Conservation (phyloP, 2,888 invertebrate species). For the Trimorus sp. region DNA sequence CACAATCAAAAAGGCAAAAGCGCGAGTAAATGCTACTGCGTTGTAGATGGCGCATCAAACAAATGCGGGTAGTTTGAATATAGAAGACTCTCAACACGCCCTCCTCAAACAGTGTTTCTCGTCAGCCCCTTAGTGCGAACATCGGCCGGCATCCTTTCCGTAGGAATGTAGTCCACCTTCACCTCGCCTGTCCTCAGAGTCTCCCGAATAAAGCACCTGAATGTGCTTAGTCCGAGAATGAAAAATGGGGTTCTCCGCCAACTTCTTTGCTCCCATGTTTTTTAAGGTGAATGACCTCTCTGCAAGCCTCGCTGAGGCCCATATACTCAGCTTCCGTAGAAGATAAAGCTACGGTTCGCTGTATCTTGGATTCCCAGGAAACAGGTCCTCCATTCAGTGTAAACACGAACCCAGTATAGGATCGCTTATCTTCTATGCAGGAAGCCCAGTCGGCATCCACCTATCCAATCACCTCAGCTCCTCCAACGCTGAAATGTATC, state of each 20-base stretch:
- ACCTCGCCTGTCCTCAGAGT: background rate
- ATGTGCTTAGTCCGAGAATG: background rate
- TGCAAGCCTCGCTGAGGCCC: background rate
- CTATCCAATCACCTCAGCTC: slow-evolving; percentile 1
- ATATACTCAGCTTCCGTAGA: slow-evolving; percentile 12
- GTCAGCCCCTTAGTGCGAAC: no score
- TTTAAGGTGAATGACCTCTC: background rate
- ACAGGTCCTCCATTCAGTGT: background rate
- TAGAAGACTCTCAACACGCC: no score
- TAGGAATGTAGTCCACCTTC: no score
- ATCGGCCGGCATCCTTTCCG: no score
- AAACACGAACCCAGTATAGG: background rate
- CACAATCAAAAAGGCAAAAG: no score
- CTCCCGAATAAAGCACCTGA: background rate
- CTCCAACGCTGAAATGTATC: background rate
- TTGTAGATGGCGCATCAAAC: no score
- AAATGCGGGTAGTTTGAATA: no score
- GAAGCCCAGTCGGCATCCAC: slow-evolving; percentile 20
- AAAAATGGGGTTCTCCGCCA: background rate
- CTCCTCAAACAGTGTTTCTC: no score
- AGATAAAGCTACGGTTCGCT: background rate
- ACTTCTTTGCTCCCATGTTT: background rate
- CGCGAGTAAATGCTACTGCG: no score
- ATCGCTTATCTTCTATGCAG: background rate
- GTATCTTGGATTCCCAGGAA: background rate